Evolutionary conservation across 1,140 invertebrate species (phyloP).

Genomic region (Hypothenemus hampei): DNA sequence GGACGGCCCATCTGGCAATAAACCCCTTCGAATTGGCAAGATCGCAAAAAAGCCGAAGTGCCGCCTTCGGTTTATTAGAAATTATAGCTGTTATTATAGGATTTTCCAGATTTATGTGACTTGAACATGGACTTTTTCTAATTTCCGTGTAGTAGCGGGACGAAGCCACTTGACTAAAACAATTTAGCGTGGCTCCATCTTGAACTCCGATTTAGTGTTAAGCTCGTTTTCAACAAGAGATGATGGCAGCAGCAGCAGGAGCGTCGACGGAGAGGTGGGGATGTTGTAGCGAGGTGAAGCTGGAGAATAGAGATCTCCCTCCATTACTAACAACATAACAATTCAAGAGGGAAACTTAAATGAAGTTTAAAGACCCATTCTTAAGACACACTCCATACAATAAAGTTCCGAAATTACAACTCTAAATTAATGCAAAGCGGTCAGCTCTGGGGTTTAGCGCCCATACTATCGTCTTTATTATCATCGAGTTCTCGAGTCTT

Average conservation of each 20-base stretch:
- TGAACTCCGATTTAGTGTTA: background rate
- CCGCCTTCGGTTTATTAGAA: slow-evolving; percentile 22
- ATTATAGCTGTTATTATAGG: slow-evolving; percentile 19
- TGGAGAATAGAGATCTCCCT: slow-evolving; percentile 1
- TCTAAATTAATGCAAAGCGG: slow-evolving; percentile 16
- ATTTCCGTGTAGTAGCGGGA: slow-evolving; percentile 12
- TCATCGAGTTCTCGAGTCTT: slow-evolving; percentile 1
- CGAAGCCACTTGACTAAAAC: too few species aligned
- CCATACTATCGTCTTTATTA: background rate
- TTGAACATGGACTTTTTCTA: slow-evolving; percentile 5
- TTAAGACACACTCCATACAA: slow-evolving; percentile 13
- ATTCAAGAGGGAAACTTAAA: slow-evolving; percentile 23
- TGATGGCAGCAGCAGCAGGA: background rate
- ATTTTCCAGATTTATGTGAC: slow-evolving; percentile 17
- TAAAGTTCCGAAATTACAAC: slow-evolving; percentile 20
- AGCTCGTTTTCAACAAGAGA: background rate
- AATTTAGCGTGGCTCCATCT: background rate
- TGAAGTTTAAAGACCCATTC: slow-evolving; percentile 21
- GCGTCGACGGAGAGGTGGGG: background rate
- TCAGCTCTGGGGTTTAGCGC: slow-evolving; percentile 12
- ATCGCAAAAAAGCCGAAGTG: slow-evolving; percentile 8
- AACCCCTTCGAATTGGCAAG: slow-evolving; percentile 21
- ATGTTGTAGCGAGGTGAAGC: background rate
- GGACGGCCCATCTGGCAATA: slow-evolving; percentile 20
- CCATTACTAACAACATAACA: slow-evolving; percentile 25